These are phyloP conservation scores for Dreissena rostriformis DNA, from an alignment of 1,140 invertebrate genomes.

Conservation along the genomic window DNA sequence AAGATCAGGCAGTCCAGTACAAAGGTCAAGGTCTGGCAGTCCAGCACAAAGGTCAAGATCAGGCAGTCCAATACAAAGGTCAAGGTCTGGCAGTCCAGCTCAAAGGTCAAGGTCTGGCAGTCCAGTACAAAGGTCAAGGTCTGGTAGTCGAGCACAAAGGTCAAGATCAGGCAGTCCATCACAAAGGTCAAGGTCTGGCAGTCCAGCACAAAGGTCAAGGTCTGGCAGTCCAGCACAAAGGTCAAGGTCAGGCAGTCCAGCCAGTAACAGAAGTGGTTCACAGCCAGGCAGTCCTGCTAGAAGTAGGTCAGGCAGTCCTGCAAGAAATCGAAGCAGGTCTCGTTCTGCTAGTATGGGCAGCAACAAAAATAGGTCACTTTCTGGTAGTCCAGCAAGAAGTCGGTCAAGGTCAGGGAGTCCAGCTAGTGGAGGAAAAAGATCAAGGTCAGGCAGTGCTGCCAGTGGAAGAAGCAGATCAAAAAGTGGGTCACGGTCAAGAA, in stretches of 20 bases:
- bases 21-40: constrained; percentile 36
- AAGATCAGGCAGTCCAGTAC: not conserved
- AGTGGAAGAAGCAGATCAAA: constrained; percentile 23
- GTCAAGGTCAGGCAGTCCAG: constrained; percentile 32
- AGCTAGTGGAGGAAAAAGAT: constrained; percentile 19
- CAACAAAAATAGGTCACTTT: constrained; percentile 19
- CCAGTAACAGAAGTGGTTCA: not conserved
- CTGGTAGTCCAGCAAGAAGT: constrained; percentile 33
- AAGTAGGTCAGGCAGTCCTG: constrained; percentile 30
- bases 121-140: constrained; percentile 19
- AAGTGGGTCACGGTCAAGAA: constrained; percentile 47
- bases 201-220: constrained; percentile 14
- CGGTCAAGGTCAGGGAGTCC: constrained; percentile 28
- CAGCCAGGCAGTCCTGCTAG: not conserved
- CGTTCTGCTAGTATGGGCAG: not conserved
- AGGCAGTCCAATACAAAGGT: constrained; percentile 24
- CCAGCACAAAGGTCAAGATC: constrained; percentile 42
- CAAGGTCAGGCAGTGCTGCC: constrained; percentile 43
- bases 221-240: constrained; percentile 2
- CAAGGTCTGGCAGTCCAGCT: constrained; percentile 29
- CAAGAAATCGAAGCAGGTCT: constrained; percentile 3
- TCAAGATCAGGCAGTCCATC: constrained; percentile 12
- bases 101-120: constrained; percentile 14
- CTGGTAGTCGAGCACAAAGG: constrained; percentile 9
- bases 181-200: constrained; percentile 40